These are phyloP conservation scores for Cyaniris semiargus DNA, from an alignment of 2,888 invertebrate genomes.

Conservation along the genomic window DNA sequence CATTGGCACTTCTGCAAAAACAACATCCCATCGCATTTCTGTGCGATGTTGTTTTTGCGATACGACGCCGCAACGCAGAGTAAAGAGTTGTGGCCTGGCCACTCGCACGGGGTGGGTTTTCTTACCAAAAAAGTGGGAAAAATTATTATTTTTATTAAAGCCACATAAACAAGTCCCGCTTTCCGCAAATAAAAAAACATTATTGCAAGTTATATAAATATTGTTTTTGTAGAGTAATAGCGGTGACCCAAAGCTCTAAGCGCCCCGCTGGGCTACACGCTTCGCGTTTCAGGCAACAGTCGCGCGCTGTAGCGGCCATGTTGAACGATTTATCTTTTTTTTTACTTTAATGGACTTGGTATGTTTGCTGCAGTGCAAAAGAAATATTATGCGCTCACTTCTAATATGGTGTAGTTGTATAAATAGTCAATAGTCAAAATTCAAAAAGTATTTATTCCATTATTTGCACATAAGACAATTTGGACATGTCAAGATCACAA, in stretches of 20 bases:
- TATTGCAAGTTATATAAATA: constrained; percentile 35
- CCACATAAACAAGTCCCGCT: not conserved
- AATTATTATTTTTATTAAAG: no score
- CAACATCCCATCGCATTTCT: no score
- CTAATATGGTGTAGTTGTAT: not conserved
- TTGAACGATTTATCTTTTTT: constrained; percentile 11
- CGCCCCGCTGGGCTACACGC: constrained; percentile 66
- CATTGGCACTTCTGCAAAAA: no score
- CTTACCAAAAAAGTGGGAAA: no score
- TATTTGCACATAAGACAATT: no score
- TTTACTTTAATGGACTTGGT: constrained; percentile 39
- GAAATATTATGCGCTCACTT: not conserved
- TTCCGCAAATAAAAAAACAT: constrained; percentile 34
- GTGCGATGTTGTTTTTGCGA: no score
- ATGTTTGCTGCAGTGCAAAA: constrained; percentile 13
- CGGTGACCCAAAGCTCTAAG: constrained; percentile 66
- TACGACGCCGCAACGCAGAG: no score
- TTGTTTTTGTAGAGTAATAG: constrained; percentile 44
- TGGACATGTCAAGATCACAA: no score
- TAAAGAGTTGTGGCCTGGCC: no score
- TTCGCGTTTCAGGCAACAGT: constrained; percentile 44
- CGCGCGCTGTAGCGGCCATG: not conserved
- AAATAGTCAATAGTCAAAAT: no score
- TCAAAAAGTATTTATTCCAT: no score
- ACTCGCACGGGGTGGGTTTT: no score